phyloP scores from a whole-genome alignment of 2,888 invertebrate genomes.

The Caenorhabditis parvicauda region DNA sequence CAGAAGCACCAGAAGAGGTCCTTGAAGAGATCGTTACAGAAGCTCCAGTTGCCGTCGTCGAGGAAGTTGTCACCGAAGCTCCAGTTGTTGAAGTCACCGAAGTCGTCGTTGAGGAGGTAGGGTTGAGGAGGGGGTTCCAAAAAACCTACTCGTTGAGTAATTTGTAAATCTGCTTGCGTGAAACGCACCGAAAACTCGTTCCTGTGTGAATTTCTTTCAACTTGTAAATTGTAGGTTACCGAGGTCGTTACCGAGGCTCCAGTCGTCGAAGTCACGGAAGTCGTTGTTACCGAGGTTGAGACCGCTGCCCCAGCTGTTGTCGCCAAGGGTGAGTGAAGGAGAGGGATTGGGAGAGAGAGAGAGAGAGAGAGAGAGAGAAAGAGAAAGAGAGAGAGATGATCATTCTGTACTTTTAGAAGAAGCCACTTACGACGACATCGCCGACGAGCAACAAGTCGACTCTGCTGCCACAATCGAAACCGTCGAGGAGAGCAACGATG shows the following conservation, averaged over 20 bases:
- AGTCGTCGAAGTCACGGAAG: slow-evolving; percentile 5
- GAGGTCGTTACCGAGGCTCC: slow-evolving; percentile 14
- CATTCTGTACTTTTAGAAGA: slow-evolving; percentile 32
- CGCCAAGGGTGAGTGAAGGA: slow-evolving; percentile 8
- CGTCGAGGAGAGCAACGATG: slow-evolving; percentile 36
- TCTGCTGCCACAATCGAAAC: slow-evolving; percentile 16
- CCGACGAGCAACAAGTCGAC: slow-evolving; percentile 39
- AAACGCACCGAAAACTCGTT: background rate
- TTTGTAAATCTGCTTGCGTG: background rate
- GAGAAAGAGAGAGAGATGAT: background rate
- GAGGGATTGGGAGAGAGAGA: too few relatives aligned
- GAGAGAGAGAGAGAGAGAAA: background rate
- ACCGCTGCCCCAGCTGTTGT: slow-evolving; percentile 7
- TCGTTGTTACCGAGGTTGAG: slow-evolving; percentile 11
- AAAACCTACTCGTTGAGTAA: background rate
- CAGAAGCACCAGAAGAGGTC: slow-evolving; percentile 23
- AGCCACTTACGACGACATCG: slow-evolving; percentile 49
- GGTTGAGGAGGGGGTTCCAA: too few relatives aligned
- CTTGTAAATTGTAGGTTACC: background rate
- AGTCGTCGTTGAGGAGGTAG: slow-evolving; percentile 11
- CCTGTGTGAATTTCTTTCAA: background rate
- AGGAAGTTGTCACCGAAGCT: slow-evolving; percentile 6
- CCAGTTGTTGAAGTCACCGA: slow-evolving; percentile 6
- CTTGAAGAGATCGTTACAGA: too few relatives aligned
- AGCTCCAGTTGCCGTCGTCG: slow-evolving; percentile 8